A percentile compares a stretch with the other conserved stretches of the same genome.
phyloP scores from a whole-genome alignment of 2,888 invertebrate species.

The Tromatobia lineatoria region DNA sequence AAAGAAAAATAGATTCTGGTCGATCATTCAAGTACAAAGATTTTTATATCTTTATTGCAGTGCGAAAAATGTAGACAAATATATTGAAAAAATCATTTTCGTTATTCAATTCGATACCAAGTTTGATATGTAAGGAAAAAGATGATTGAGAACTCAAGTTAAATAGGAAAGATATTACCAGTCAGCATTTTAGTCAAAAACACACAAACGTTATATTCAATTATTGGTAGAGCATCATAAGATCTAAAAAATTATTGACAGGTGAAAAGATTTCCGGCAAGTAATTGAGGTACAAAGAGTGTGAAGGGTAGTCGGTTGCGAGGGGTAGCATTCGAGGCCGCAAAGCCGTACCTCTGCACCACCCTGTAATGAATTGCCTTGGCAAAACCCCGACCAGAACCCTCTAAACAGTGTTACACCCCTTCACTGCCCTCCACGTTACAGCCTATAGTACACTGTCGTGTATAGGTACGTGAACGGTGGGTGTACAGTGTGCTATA shows the following conservation, averaged over 20 bases:
- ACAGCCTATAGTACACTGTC: constrained; percentile 18
- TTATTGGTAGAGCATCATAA: no score
- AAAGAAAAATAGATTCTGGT: no score
- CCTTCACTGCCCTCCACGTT: constrained; percentile 2
- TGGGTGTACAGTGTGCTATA: constrained; percentile 50
- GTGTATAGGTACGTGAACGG: constrained; percentile 50
- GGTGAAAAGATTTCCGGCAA: constrained; percentile 40
- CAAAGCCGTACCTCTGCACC: constrained; percentile 50
- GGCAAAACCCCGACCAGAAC: constrained; percentile 38
- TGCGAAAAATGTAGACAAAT: no score
- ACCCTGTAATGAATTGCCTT: constrained; percentile 57
- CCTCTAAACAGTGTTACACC: constrained; percentile 30
- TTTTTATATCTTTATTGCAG: no score
- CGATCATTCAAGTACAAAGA: no score
- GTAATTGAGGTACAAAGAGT: constrained; percentile 47
- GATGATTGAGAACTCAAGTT: no score
- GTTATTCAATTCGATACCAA: no score
- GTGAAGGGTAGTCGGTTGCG: constrained; percentile 11
- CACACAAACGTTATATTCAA: background rate
- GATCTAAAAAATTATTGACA: constrained; percentile 5
- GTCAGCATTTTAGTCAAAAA: no score
- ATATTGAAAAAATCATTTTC: no score
- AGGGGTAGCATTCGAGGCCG: constrained; percentile 33
- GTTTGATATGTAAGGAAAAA: no score
- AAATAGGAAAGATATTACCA: no score